A percentile compares a stretch with the other conserved stretches of the same genome.
These are phyloP conservation scores for Melanotaenia trifasciata DNA, from an alignment of 2,797 vertebrate genomes.

Conservation along the genomic window DNA sequence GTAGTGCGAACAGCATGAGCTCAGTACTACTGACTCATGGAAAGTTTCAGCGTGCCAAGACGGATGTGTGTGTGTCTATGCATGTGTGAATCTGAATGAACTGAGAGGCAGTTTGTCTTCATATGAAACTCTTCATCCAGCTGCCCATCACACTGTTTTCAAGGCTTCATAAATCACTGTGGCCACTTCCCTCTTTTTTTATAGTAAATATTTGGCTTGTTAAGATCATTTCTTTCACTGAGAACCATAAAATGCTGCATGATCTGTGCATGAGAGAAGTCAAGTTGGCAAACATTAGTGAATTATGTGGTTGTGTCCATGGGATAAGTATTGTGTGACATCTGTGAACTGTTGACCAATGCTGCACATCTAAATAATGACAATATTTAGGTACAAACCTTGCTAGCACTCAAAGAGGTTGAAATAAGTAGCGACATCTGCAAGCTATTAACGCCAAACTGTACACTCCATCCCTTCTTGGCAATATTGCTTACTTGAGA, in stretches of 20 bases:
- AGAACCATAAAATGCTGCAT: conserved; percentile 17
- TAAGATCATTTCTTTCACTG: conserved; percentile 29
- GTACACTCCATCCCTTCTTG: conserved; percentile 40
- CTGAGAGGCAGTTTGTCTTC: conserved; percentile 47
- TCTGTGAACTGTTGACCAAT: conserved; percentile 11
- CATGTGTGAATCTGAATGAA: conserved; percentile 35
- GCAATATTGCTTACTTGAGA: conserved; percentile 34
- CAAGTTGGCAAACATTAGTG: conserved; percentile 7
- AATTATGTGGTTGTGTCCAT: conserved; percentile 1
- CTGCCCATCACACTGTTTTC: conserved; percentile 36
- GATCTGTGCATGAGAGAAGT: conserved; percentile 20
- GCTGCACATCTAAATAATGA: conserved; percentile 19
- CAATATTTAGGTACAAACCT: conserved; percentile 28
- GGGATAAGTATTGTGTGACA: conserved; percentile 28
- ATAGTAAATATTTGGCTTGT: conserved; percentile 23
- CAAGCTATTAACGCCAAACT: conserved; percentile 36
- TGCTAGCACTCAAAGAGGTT: conserved; percentile 23
- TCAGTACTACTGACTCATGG: conserved; percentile 73
- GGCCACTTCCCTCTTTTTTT: conserved; percentile 24
- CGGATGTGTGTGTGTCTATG: conserved; percentile 19
- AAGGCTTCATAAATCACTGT: conserved; percentile 43
- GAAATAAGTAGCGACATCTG: conserved; percentile 35
- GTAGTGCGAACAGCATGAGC: conserved; percentile 56
- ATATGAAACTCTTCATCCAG: conserved; percentile 43
- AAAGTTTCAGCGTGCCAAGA: conserved; percentile 65